Evolutionary conservation across 1,140 invertebrate species (phyloP).

Genomic region (Homarus americanus): DNA sequence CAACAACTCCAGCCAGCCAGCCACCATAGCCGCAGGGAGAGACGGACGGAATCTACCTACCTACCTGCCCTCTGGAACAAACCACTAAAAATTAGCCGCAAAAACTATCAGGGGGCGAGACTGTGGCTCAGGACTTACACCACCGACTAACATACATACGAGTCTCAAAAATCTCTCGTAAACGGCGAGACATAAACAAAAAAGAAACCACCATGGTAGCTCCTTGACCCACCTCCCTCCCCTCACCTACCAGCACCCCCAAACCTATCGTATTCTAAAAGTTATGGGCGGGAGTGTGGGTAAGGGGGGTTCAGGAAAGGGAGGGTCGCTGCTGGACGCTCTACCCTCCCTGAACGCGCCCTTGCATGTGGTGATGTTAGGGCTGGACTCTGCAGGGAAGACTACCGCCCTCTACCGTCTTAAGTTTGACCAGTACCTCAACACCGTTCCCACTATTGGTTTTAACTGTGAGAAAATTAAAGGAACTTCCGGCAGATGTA

Average conservation of each 20-base stretch:
- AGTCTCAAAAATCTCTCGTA: too few species aligned
- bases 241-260: background rate
- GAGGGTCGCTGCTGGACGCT: constrained; percentile 64
- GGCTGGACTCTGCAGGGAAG: constrained; percentile 97
- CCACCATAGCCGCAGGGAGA: constrained; percentile 5
- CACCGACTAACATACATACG: too few species aligned
- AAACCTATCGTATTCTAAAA: background rate
- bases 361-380: constrained; percentile 96
- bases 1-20: background rate
- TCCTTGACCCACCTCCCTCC: constrained; percentile 1
- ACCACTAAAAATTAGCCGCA: background rate
- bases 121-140: too few species aligned
- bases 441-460: constrained; percentile 98
- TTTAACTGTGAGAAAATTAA: constrained; percentile 98
- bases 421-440: constrained; percentile 98
- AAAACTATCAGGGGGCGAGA: too few species aligned
- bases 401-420: constrained; percentile 97
- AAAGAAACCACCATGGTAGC: background rate
- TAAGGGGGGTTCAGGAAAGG: constrained; percentile 59
- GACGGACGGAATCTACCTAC: background rate
- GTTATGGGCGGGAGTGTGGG: constrained; percentile 65
- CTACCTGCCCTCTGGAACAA: constrained; percentile 21
- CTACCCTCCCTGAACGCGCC: constrained; percentile 81
- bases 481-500: constrained; percentile 80
- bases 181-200: too few species aligned